These are phyloP conservation scores for Ameiurus melas DNA, from an alignment of 2,113 vertebrate species.

Conservation along the genomic window DNA sequence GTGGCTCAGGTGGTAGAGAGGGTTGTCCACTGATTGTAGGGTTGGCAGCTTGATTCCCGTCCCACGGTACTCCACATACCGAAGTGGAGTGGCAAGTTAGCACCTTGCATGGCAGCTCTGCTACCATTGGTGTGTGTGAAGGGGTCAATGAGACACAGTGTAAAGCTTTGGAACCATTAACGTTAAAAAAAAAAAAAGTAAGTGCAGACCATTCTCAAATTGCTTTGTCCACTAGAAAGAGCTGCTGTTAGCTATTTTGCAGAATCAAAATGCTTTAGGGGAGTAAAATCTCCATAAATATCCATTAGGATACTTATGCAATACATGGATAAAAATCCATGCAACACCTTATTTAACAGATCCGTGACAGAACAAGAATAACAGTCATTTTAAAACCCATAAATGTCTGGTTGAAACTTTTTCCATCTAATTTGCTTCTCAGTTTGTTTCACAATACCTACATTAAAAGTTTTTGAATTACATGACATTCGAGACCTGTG, in stretches of 20 bases:
- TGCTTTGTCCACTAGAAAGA: not conserved
- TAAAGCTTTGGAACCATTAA: no score
- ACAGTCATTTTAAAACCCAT: not conserved
- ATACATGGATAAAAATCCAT: not conserved
- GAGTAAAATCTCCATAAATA: not conserved
- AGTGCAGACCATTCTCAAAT: not conserved
- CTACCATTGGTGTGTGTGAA: no score
- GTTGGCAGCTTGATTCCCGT: no score
- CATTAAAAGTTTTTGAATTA: not conserved
- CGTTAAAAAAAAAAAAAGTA: no score
- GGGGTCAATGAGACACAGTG: no score
- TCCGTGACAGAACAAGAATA: not conserved
- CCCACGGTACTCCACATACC: no score
- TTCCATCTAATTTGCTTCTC: not conserved
- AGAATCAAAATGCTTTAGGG: not conserved
- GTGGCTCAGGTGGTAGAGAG: no score
- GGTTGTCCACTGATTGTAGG: no score
- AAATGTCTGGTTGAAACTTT: not conserved
- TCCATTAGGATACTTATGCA: no score
- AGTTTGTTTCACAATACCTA: not conserved
- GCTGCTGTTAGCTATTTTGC: not conserved
- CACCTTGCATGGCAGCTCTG: no score
- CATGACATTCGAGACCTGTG: not conserved
- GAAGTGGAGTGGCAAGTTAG: no score
- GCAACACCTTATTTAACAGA: slow-evolving; percentile 3